Evolutionary conservation across 1,140 invertebrate species (phyloP).

Genomic region (Centruroides vittatus): DNA sequence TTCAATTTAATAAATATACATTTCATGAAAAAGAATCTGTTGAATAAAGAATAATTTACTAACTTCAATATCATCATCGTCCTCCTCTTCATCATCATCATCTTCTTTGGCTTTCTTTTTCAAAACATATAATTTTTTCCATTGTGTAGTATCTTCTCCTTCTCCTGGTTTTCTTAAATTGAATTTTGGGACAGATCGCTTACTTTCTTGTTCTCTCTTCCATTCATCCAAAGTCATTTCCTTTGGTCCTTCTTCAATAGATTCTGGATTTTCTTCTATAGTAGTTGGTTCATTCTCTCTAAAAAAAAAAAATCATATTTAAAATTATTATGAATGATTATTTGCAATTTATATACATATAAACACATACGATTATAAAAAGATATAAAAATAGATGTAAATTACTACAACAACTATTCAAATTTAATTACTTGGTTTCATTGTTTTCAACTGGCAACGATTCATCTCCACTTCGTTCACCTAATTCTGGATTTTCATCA

Average conservation of each 20-base stretch:
- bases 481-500: constrained; percentile 16
- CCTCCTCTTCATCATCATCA: constrained; percentile 41
- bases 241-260: constrained; percentile 23
- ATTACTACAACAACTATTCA: too few species aligned
- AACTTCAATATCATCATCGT: constrained; percentile 46
- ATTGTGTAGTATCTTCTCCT: constrained; percentile 74
- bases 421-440: constrained; percentile 18
- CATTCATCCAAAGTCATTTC: constrained; percentile 75
- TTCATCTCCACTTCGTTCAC: constrained; percentile 18
- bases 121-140: constrained; percentile 79
- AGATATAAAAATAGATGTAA: too few species aligned
- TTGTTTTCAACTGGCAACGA: constrained; percentile 12
- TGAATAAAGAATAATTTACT: too few species aligned
- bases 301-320: background rate
- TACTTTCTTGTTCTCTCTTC: constrained; percentile 59
- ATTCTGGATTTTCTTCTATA: constrained; percentile 15
- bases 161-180: constrained; percentile 83
- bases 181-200: constrained; percentile 46
- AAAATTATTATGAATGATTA: background rate
- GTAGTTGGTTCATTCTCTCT: constrained; percentile 13
- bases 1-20: too few species aligned
- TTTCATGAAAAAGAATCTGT: too few species aligned
- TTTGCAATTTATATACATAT: background rate
- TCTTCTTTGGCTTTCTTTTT: constrained; percentile 60
- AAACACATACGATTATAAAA: background rate